Conservation (phyloP, 2,797 vertebrate species). For the Rhincodon typus region DNA sequence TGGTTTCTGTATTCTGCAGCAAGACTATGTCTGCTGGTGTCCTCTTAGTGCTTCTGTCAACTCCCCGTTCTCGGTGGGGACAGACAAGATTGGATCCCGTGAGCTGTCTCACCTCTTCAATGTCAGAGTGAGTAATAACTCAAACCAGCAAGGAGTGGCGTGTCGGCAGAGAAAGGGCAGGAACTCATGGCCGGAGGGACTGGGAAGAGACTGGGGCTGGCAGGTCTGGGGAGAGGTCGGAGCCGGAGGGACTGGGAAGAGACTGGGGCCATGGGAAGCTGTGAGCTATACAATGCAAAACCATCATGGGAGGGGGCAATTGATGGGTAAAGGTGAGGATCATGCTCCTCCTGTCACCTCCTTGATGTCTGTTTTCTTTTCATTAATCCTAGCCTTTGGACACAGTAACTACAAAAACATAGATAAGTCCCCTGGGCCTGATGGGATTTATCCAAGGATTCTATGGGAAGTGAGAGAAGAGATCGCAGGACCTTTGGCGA, state of each 20-base stretch:
- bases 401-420: neutral
- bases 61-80: too few species aligned
- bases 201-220: neutral
- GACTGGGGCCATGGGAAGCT: rapidly evolving
- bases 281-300: neutral
- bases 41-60: neutral
- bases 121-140: too few species aligned
- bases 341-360: too few species aligned
- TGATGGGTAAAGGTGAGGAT: rapidly evolving
- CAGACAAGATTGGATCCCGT: too few species aligned
- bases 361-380: too few species aligned
- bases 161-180: neutral
- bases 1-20: too few species aligned
- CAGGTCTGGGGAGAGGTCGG: neutral
- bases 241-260: rapidly evolving
- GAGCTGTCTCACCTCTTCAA: too few species aligned
- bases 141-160: neutral
- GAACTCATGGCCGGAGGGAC: neutral
- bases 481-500: too few species aligned
- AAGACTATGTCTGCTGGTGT: neutral
- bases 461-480: too few species aligned
- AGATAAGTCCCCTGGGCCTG: too few species aligned
- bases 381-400: neutral
- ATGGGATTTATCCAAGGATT: too few species aligned
- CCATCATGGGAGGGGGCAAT: neutral